Conservation (phyloP, 2,888 invertebrate genomes). For the Lysandra bellargus region DNA sequence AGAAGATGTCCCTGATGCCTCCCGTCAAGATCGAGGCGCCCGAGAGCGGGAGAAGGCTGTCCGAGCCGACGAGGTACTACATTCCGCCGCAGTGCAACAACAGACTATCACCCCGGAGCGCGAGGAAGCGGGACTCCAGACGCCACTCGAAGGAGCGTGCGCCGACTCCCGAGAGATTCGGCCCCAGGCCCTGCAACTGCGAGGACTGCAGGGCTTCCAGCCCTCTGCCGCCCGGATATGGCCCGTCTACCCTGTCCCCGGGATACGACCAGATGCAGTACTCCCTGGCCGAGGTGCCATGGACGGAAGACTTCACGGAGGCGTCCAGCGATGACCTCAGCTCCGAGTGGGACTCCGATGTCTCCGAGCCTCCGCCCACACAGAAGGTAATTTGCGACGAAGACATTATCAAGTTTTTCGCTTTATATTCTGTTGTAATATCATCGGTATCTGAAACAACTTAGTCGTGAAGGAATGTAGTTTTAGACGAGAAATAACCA, state of each 20-base stretch:
- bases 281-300: slow-evolving; percentile 87
- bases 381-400: slow-evolving; percentile 56
- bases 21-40: slow-evolving; percentile 75
- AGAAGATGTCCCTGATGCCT: slow-evolving; percentile 70
- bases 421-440: not conserved
- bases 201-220: slow-evolving; percentile 77
- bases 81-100: slow-evolving; percentile 75
- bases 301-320: slow-evolving; percentile 90
- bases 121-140: slow-evolving; percentile 65
- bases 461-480: not conserved
- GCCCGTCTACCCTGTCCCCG: slow-evolving; percentile 73
- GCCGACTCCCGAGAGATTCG: slow-evolving; percentile 56
- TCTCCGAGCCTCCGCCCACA: slow-evolving; percentile 78
- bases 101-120: slow-evolving; percentile 69
- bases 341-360: slow-evolving; percentile 95
- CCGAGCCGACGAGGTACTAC: slow-evolving; percentile 69
- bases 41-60: slow-evolving; percentile 63
- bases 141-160: slow-evolving; percentile 63
- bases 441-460: not conserved
- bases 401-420: not conserved
- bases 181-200: slow-evolving; percentile 71
- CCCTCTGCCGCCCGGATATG: slow-evolving; percentile 73
- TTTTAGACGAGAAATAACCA: not conserved
- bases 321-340: slow-evolving; percentile 95
- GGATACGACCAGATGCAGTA: slow-evolving; percentile 91